Percentiles rank a stretch among this genome's conserved stretches.
Evolutionary conservation across 2,888 invertebrate species (phyloP).

Genomic region (Pristionchus maxplancki): DNA sequence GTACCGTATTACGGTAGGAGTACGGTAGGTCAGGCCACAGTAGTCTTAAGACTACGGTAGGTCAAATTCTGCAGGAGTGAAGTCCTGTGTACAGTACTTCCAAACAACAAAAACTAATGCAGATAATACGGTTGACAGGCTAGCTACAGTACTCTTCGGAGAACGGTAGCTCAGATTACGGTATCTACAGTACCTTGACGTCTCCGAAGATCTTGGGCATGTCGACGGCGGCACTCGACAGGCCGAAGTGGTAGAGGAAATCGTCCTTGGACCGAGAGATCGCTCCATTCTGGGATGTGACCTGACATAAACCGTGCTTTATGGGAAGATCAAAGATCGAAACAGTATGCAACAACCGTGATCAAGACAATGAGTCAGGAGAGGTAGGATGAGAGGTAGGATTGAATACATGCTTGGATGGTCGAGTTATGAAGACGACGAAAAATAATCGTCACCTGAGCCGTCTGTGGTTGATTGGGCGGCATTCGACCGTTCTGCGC

Average conservation of each 20-base stretch:
- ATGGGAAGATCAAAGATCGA: not conserved
- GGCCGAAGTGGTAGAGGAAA: constrained; percentile 74
- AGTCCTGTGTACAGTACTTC: not conserved
- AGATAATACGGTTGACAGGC: too few species aligned
- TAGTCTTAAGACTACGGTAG: not conserved
- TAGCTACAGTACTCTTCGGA: not conserved
- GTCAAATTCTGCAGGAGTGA: too few species aligned
- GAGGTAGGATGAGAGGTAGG: too few species aligned
- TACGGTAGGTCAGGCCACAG: not conserved
- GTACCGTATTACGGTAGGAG: not conserved
- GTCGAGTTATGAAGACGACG: not conserved
- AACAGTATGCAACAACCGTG: not conserved
- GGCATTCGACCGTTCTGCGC: constrained; percentile 9
- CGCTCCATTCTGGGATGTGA: not conserved
- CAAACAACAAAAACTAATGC: not conserved
- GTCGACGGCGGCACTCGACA: constrained; percentile 66
- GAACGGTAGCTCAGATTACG: too few species aligned
- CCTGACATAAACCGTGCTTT: not conserved
- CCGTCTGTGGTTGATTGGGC: not conserved
- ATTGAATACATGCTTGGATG: too few species aligned
- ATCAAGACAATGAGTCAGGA: too few species aligned
- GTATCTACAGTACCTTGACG: constrained; percentile 60
- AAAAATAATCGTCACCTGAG: not conserved
- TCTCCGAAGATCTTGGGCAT: constrained; percentile 66
- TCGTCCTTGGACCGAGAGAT: constrained; percentile 57